Conservation (phyloP, 64 coral and sea anemone species). For the Platygyra sinensis region DNA sequence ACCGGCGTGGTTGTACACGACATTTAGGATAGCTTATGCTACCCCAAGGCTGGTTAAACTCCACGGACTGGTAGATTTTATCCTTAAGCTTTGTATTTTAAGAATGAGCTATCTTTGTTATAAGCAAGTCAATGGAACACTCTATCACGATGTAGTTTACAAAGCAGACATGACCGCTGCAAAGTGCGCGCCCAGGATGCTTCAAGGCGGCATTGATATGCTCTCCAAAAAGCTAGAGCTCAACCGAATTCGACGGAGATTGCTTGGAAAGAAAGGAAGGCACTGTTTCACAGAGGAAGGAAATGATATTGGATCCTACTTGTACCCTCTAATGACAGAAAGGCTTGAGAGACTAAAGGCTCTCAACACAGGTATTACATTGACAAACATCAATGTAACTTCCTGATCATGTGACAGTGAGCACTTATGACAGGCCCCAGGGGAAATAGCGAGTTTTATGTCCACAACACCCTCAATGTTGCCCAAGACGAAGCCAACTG, state of each 20-base stretch:
- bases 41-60: slow-evolving; percentile 61
- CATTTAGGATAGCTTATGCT: slow-evolving; percentile 66
- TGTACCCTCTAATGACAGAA: slow-evolving; percentile 80
- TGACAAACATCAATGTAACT: neutral
- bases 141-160: slow-evolving; percentile 74
- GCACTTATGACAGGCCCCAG: neutral
- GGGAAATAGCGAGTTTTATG: no score
- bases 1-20: slow-evolving; percentile 76
- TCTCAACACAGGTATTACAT: neutral
- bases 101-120: slow-evolving; percentile 83
- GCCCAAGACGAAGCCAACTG: no score
- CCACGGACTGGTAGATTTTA: slow-evolving; percentile 53
- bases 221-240: slow-evolving; percentile 75
- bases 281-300: slow-evolving; percentile 80
- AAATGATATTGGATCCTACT: slow-evolving; percentile 63
- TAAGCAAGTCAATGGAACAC: slow-evolving; percentile 40
- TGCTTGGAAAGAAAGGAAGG: slow-evolving; percentile 62
- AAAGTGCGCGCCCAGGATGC: slow-evolving; percentile 46
- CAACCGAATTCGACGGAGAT: slow-evolving; percentile 64
- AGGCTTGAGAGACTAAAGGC: slow-evolving; percentile 65
- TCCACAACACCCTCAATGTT: no score
- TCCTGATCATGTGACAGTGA: neutral
- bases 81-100: slow-evolving; percentile 76
- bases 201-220: slow-evolving; percentile 69
- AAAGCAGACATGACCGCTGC: slow-evolving; percentile 71